Conservation (phyloP, 2,888 invertebrate species). For the Oligia strigilis region DNA sequence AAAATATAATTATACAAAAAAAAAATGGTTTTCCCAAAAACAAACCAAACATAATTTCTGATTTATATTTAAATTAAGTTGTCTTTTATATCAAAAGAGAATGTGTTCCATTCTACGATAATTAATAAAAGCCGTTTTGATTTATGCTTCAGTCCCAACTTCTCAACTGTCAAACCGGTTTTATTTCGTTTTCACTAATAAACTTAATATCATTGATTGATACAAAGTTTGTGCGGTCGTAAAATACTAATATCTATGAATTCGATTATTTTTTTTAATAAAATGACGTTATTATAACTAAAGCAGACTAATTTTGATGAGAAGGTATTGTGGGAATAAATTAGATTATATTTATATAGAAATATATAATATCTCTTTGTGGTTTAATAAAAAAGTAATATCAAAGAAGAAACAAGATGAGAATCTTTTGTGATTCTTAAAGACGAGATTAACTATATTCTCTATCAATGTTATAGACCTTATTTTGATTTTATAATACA, state of each 20-base stretch:
- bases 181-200: conserved; percentile 64
- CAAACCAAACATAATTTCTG: conserved; percentile 54
- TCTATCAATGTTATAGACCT: neutral
- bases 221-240: conserved; percentile 58
- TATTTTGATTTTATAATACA: neutral
- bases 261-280: conserved; percentile 35
- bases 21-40: conserved; percentile 42
- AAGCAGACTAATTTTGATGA: conserved; percentile 41
- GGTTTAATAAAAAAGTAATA: conserved; percentile 4
- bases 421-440: conserved; percentile 4
- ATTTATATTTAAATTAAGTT: conserved; percentile 61
- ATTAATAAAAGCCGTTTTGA: conserved; percentile 59
- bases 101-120: conserved; percentile 49
- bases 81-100: conserved; percentile 52
- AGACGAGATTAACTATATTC: neutral
- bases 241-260: conserved; percentile 52
- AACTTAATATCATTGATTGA: conserved; percentile 54
- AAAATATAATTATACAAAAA: neutral
- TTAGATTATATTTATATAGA: conserved; percentile 19
- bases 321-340: conserved; percentile 34
- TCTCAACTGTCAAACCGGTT: conserved; percentile 47
- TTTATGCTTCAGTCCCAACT: conserved; percentile 50
- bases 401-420: neutral
- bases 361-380: conserved; percentile 19
- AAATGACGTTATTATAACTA: conserved; percentile 48